These are phyloP conservation scores for Papilio xuthus DNA, from an alignment of 1,140 invertebrate genomes.

Conservation along the genomic window DNA sequence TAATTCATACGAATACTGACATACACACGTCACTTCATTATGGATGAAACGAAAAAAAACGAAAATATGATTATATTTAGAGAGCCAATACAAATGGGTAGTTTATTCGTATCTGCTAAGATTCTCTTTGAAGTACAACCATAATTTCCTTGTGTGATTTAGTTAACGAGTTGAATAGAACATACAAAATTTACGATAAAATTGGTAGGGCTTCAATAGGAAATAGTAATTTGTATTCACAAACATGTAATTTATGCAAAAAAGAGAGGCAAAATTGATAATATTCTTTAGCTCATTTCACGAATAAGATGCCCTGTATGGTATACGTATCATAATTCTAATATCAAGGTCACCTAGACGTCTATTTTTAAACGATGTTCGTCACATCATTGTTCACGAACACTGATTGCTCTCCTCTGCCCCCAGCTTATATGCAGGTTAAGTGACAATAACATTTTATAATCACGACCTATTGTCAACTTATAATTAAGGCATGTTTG, in stretches of 20 bases:
- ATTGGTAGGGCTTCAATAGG: not conserved
- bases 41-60: not conserved
- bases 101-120: not conserved
- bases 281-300: too few species aligned
- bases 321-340: not conserved
- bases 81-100: not conserved
- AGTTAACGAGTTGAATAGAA: not conserved
- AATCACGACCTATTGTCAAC: not conserved
- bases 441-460: constrained; percentile 8
- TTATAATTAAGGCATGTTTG: not conserved
- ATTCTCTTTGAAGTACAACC: not conserved
- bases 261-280: not conserved
- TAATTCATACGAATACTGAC: not conserved
- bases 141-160: not conserved
- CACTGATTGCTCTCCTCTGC: not conserved
- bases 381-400: constrained; percentile 18
- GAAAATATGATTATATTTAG: not conserved
- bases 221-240: not conserved
- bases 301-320: not conserved
- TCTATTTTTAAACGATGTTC: constrained; percentile 11
- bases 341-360: constrained; percentile 10
- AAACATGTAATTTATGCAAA: not conserved
- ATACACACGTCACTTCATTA: not conserved
- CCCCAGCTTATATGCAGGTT: not conserved
- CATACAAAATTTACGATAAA: not conserved